These are phyloP conservation scores for Lysandra coridon DNA, from an alignment of 2,888 invertebrate genomes.

Conservation along the genomic window DNA sequence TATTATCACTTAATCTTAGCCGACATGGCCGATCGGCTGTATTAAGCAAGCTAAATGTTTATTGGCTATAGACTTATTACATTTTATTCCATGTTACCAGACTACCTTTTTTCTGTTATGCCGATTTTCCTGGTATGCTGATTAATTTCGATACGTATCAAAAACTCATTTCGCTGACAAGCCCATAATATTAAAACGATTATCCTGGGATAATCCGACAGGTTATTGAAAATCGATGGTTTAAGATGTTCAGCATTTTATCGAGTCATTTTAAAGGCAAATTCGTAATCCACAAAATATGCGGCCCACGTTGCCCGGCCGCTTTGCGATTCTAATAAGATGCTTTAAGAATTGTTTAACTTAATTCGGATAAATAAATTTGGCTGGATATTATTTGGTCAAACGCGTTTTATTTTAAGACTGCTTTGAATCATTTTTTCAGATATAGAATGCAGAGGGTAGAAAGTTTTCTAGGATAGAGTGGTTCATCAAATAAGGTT, in stretches of 20 bases:
- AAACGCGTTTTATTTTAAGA: neutral
- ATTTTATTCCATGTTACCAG: no score
- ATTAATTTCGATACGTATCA: constrained; percentile 9
- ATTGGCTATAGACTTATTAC: no score
- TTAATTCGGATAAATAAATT: constrained; percentile 27
- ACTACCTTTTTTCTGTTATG: neutral
- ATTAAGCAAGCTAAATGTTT: no score
- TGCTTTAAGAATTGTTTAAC: constrained; percentile 46
- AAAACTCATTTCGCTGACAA: neutral
- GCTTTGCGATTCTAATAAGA: constrained; percentile 59
- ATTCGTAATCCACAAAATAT: constrained; percentile 65
- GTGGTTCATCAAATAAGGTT: no score
- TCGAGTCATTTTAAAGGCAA: constrained; percentile 70
- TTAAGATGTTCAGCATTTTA: constrained; percentile 56
- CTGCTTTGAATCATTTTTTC: no score
- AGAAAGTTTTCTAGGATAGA: no score
- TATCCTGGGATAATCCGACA: constrained; percentile 20
- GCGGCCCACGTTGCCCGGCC: constrained; percentile 55
- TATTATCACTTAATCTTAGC: no score
- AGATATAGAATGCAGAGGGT: no score
- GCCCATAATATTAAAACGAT: constrained; percentile 19
- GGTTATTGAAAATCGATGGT: constrained; percentile 55
- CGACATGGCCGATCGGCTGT: no score
- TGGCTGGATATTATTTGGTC: neutral
- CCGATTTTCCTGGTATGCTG: neutral